phyloP scores from a whole-genome alignment of 2,888 invertebrate genomes.

The Hemistola chrysoprasaria region DNA sequence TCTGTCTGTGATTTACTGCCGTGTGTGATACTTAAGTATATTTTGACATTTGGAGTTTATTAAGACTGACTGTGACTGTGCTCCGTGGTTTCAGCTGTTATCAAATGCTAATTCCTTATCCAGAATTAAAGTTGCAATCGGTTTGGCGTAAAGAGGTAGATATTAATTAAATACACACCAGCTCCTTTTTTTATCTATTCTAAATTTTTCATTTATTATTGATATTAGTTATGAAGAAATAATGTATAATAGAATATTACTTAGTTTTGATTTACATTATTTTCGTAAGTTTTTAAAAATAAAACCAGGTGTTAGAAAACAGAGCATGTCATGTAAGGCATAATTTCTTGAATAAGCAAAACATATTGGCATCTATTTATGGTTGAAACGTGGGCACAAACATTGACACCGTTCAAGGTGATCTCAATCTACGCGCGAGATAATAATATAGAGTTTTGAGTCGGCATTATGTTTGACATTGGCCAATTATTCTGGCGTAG shows the following conservation, averaged over 20 bases:
- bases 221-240: too few relatives aligned
- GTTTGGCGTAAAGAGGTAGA: too few relatives aligned
- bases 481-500: conserved; percentile 31
- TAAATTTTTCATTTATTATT: too few relatives aligned
- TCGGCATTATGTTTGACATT: conserved; percentile 36
- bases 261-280: background rate
- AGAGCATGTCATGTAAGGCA: conserved; percentile 3
- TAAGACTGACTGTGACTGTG: conserved; percentile 9
- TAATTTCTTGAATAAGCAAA: conserved; percentile 23
- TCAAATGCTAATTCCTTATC: too few relatives aligned
- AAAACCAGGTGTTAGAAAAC: conserved; percentile 4
- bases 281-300: background rate
- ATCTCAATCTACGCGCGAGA: conserved; percentile 31
- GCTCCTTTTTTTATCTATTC: too few relatives aligned
- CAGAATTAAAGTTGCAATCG: too few relatives aligned
- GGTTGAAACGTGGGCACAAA: conserved; percentile 50
- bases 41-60: background rate
- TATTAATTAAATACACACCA: too few relatives aligned
- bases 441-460: conserved; percentile 12
- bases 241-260: too few relatives aligned
- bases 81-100: too few relatives aligned
- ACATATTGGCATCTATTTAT: conserved; percentile 28
- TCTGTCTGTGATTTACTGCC: conserved; percentile 26
- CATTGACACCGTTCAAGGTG: conserved; percentile 70
- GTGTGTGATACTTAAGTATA: background rate